These are phyloP conservation scores for Sericinus montela DNA, from an alignment of 2,888 invertebrate genomes.

Conservation along the genomic window DNA sequence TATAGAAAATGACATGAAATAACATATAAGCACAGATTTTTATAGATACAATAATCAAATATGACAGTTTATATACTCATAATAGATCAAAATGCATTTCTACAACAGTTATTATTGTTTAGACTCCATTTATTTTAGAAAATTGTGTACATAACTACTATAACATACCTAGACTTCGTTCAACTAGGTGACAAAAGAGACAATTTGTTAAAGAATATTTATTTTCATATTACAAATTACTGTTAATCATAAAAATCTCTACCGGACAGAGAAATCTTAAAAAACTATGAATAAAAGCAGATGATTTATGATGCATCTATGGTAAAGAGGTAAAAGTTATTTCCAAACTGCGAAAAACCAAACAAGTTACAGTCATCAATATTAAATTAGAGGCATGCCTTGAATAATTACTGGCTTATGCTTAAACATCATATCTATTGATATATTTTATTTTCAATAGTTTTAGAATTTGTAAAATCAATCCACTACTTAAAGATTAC, in stretches of 20 bases:
- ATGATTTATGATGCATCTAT: too few species aligned
- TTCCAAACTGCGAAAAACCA: too few species aligned
- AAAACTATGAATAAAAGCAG: too few species aligned
- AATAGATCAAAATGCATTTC: constrained; percentile 7
- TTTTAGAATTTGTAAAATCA: too few species aligned
- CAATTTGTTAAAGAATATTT: constrained; percentile 16
- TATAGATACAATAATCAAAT: constrained; percentile 10
- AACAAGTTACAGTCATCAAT: too few species aligned
- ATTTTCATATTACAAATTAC: constrained; percentile 12
- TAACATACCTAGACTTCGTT: constrained; percentile 16
- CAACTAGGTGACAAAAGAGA: constrained; percentile 18
- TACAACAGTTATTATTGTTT: constrained; percentile 11
- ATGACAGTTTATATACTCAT: constrained; percentile 10
- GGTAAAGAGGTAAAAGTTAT: too few species aligned
- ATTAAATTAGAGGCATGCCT: too few species aligned
- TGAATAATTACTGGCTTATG: too few species aligned
- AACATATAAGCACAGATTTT: constrained; percentile 12
- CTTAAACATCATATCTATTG: too few species aligned
- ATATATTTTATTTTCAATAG: too few species aligned
- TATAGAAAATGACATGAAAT: not conserved
- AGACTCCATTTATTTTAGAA: constrained; percentile 8
- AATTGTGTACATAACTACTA: constrained; percentile 9
- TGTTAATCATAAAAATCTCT: constrained; percentile 3
- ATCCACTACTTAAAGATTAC: too few species aligned
- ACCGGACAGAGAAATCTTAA: not conserved